Percentiles rank a stretch among this genome's conserved stretches.
phyloP scores from a whole-genome alignment of 2,888 invertebrate genomes.

The Coelinius sp. region DNA sequence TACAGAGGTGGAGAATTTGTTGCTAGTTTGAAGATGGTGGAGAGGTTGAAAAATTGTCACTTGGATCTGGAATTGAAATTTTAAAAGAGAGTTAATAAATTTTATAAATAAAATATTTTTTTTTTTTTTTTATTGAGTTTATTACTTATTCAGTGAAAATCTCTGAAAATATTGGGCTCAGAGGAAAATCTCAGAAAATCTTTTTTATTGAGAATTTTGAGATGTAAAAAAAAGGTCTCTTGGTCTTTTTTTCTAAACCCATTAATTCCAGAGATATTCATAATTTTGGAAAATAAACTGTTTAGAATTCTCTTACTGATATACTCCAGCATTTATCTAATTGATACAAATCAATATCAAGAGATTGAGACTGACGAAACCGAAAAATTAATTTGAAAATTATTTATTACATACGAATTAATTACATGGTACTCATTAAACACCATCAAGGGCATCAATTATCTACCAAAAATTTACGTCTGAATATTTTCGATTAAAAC shows the following conservation, averaged over 20 bases:
- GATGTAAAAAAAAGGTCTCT: too few species aligned
- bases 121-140: slow-evolving; percentile 1
- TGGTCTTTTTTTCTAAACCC: too few species aligned
- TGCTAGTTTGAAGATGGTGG: slow-evolving; percentile 53
- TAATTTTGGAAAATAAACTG: too few species aligned
- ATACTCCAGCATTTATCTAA: too few species aligned
- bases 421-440: slow-evolving; percentile 2
- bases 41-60: slow-evolving; percentile 53
- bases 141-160: not conserved
- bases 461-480: not conserved
- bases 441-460: not conserved
- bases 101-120: not conserved
- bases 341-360: not conserved
- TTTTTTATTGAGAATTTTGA: too few species aligned
- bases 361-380: not conserved
- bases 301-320: too few species aligned
- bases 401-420: slow-evolving; percentile 8
- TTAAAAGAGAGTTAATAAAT: slow-evolving; percentile 22
- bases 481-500: not conserved
- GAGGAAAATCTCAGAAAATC: too few species aligned
- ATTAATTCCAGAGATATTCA: too few species aligned
- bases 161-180: too few species aligned
- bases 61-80: slow-evolving; percentile 63
- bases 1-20: slow-evolving; percentile 56
- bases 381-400: not conserved